Base-by-base conservation (phyloP, 2,888 invertebrate genomes). In the Drosophila demipolita region DNA sequence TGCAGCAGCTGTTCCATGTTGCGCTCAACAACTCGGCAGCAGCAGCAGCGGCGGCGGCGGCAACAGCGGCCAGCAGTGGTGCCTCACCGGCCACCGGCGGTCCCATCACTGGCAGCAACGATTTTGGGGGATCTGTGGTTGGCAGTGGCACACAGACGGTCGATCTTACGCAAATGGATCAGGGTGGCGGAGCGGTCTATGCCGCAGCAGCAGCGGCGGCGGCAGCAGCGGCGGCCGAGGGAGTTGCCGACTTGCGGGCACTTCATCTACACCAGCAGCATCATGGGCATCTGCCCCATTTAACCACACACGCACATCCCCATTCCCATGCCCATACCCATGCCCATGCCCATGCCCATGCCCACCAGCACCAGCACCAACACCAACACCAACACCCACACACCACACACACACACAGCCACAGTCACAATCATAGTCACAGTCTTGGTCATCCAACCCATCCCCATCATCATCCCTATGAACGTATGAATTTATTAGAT, bases 1-100 rank as follows among this genome's bases (percentile, higher is more conserved):
- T 92, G 90, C 93, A 93, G 89, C 92, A 92, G 87, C 93, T 92
- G 82, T 92, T 92, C 58, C 92, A 92, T 79, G 92, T 91, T 83
- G 91, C 92, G 57, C 83, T 92, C 53, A 92, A 92, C 74, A 86
- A 88, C 81, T 82, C 91, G 59, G 84, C 92, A 58, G 78, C 89
- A 69, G 83, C 90, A 38, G 89, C 88, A 52, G 82, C 85, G 53
- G 78, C 79, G 50, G 85, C 78, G 60, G 52, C 83, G 64, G 73
- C 78, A 45, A 78, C 71, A 11, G 81, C 64, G 8, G 33, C 40
- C 26, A 42, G 35, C 58, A 40, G 66, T 17, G 57, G 42, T 54
- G 55, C 62, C 12, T 66, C 75, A 38, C 54, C 69, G 38, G 61
- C 57, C 26, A 63, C 50, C 20, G 73, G 62, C n/a, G 38, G 38